These are phyloP conservation scores for Ceratosolen solmsi DNA, from an alignment of 1,140 invertebrate genomes.

Conservation along the genomic window DNA sequence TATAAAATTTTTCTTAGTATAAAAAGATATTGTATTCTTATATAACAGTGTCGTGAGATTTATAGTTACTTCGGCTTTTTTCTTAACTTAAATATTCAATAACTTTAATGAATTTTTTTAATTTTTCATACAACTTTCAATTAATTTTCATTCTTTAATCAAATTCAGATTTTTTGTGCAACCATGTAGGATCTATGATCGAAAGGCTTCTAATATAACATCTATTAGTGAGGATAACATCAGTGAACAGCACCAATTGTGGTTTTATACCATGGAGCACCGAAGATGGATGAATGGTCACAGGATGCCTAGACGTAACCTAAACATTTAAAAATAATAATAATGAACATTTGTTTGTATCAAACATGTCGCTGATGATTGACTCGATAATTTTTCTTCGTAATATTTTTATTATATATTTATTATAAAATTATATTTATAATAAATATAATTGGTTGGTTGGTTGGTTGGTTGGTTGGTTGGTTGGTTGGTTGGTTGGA, in stretches of 20 bases:
- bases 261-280: slow-evolving; percentile 83
- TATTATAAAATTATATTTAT: too few relatives aligned
- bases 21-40: too few relatives aligned
- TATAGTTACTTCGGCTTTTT: not conserved
- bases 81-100: not conserved
- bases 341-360: too few relatives aligned
- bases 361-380: too few relatives aligned
- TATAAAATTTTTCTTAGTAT: too few relatives aligned
- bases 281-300: slow-evolving; percentile 89
- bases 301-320: slow-evolving; percentile 79
- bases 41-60: too few relatives aligned
- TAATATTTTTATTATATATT: too few relatives aligned
- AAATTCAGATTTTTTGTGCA: slow-evolving; percentile 66
- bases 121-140: too few relatives aligned
- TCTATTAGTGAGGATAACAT: slow-evolving; percentile 89
- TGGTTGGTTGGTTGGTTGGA: too few relatives aligned
- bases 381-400: too few relatives aligned
- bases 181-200: slow-evolving; percentile 83
- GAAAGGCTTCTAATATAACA: slow-evolving; percentile 86
- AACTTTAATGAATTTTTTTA: not conserved
- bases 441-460: too few relatives aligned
- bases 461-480: too few relatives aligned
- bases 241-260: slow-evolving; percentile 88
- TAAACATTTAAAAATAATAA: slow-evolving; percentile 64
- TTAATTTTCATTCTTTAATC: slow-evolving; percentile 12